Evolutionary conservation across 2,113 vertebrate genomes (phyloP).

Genomic region (Proteles cristata): DNA sequence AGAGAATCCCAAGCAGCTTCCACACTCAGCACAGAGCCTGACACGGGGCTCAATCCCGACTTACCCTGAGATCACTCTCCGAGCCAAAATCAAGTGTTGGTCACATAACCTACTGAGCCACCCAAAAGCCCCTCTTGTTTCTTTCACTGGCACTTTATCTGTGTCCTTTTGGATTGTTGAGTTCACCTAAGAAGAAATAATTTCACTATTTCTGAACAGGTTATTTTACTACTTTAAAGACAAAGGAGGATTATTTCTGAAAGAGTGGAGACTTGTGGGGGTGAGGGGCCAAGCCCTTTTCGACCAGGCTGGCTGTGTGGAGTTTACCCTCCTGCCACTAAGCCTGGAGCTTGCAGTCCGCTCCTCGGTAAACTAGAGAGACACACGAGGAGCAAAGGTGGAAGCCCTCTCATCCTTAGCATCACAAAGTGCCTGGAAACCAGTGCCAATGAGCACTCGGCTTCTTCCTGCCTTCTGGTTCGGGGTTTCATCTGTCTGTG

Average conservation of each 20-base stretch:
- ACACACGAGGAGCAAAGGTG: fast-evolving
- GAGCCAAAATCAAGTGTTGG: too few relatives aligned
- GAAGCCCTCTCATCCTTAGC: too few relatives aligned
- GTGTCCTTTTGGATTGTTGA: neutral
- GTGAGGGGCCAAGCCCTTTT: fast-evolving
- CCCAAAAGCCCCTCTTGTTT: neutral
- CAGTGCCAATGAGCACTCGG: fast-evolving
- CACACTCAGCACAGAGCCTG: too few relatives aligned
- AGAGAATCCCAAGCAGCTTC: too few relatives aligned
- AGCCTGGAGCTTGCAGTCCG: neutral
- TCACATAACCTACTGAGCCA: too few relatives aligned
- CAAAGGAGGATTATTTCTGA: neutral
- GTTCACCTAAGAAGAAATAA: neutral
- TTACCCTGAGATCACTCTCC: too few relatives aligned
- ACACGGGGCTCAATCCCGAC: too few relatives aligned
- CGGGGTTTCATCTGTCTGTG: neutral
- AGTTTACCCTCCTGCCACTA: neutral
- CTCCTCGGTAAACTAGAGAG: neutral
- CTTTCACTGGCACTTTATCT: neutral
- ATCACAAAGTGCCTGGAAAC: neutral
- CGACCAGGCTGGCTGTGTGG: neutral
- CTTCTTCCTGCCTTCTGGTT: neutral
- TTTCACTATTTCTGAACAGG: neutral
- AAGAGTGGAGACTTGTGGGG: neutral
- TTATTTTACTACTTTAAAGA: neutral